Evolutionary conservation across 2,113 vertebrate species (phyloP), one percentile per base, ranked within the genome.

Genomic region (Hipposideros armiger): DNA sequence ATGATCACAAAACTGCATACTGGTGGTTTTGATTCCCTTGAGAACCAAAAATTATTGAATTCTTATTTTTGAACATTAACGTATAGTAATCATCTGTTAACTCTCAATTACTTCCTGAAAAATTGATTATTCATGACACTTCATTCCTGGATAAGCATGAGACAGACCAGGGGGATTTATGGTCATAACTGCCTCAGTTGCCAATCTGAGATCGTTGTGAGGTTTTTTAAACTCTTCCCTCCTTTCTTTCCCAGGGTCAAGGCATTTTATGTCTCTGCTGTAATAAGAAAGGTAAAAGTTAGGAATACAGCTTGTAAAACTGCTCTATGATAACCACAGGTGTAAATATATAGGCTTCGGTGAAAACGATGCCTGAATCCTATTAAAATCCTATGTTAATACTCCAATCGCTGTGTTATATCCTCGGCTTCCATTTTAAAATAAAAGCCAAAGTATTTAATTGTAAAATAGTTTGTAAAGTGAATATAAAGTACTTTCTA

Each of bases 361-460:
- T 67, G 54, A 82, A 83, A 80, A 93, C n/a, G 24, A 70, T 7
- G 11, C 45, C 67, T 94, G 32, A 82, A 93, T 72, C 56, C 26
- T 56, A 91, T 40, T 69, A 88, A 89, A 92, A 82, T 14, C 20
- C n/a, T 47, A n/a, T 3, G 36, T 36, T 52, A 36, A 89, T 16
- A 47, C 11, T 45, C 45, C 74, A 17, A 45, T 58, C 54, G n/a
- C 50, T 87, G 17, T 45, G 64, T 67, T 28, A 56, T 54, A 72
- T 52, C 26, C 22, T 78, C 13, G 45, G 36, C 15, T 93, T 67
- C 58, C 24, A 91, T 36, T 58, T 94, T 56, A 93, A 60, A 70
- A 83, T 80, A 92, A 94, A 91, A 93, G 54, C 36, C 52, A 94
- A 88, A 70, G 14, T 30, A 76, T 74, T 77, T 95, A 50, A 36